Evolutionary conservation across 2,113 vertebrate genomes (phyloP), one percentile per base, ranked within the genome.

Genomic region (Hystrix cristata): DNA sequence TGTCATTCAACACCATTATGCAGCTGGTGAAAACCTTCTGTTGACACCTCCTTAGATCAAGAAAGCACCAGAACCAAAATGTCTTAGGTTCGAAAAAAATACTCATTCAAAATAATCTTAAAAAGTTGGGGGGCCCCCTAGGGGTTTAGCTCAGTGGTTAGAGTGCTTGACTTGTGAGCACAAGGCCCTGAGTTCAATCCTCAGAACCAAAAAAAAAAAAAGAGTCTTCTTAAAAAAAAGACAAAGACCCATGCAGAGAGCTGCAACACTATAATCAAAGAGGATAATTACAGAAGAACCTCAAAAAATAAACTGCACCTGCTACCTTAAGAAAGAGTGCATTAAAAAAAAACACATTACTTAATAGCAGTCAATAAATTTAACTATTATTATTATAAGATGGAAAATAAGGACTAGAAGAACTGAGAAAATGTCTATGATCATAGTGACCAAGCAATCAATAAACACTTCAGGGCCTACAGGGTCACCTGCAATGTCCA

Each of bases 211-310:
- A 38, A 38, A 38, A 38, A 38, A 38, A 38, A 38, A 38, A 38
- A 38, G 38, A 38, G 38, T 38, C 38, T 38, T 38, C 38, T 38
- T 38, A 38, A 38, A 38, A 38, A 38, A 38, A 88, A 71, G 57
- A 81, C 13, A 95, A 95, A 94, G 31, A 76, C 25, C 85, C 29
- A 4, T 87, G 43, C 67, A 96, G 67, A 94, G 94, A 81, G 38
- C 62, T 84, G 6, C 62, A 51, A 95, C 92, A 94, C 23, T n/a
- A 82, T 3, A 94, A 62, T 81, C 38, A 53, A 29, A 57, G 74
- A 31, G 90, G 18, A 81, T 5, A 95, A 80, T 78, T 74, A 91
- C 65, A 89, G 31, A 72, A 90, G 87, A 65, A 46, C 67, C n/a
- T 88, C 90, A 78, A 93, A 91, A 89, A 79, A 53, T 57, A 79